Evolutionary conservation across 2,113 vertebrate genomes (phyloP), one percentile per base, ranked within the genome.

Genomic region (Dasyornis broadbenti): DNA sequence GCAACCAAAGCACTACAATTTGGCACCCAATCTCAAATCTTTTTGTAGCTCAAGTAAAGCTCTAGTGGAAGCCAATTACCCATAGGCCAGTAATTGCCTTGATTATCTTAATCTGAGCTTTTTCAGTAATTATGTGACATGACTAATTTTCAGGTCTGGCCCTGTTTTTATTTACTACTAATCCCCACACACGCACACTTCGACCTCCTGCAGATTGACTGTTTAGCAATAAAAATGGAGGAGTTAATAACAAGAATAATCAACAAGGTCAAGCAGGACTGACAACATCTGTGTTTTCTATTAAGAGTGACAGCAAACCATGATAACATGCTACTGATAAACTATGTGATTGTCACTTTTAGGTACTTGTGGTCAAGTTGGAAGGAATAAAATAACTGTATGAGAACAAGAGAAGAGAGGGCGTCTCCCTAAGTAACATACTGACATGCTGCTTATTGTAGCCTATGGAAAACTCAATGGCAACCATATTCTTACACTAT

Each of bases 71-170:
- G 8, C 1, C 82, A 78, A 72, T 89, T 78, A 85, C 50, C 27
- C 53, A 69, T 28, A 47, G 44, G 68, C 53, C 54, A 81, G 42
- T 90, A 97, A 95, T 69, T 94, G 37, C 53, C 71, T 93, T 96
- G 68, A 92, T 96, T 95, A 86, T 60, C 84, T 92, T 93, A 45
- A 90, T 91, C 15, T 20, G 65, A 92, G 17, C 24, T 95, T 97
- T 92, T 95, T 94, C 77, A 89, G 77, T 83, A 28, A 57, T 80
- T 76, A 52, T 59, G 49, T 82, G 88, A 92, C 94, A 86, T 59
- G 1, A n/a, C 42, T 89, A 47, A 85, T 92, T 97, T 96, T 92
- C 70, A 86, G 52, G n/a, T 64, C 72, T 95, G 39, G 26, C 37
- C 22, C 52, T 84, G 33, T 39, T 82, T 91, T 75, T 72, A 19